These are phyloP conservation scores for Sarcophaga carnaria DNA, from an alignment of 2,888 invertebrate species.

Conservation along the genomic window DNA sequence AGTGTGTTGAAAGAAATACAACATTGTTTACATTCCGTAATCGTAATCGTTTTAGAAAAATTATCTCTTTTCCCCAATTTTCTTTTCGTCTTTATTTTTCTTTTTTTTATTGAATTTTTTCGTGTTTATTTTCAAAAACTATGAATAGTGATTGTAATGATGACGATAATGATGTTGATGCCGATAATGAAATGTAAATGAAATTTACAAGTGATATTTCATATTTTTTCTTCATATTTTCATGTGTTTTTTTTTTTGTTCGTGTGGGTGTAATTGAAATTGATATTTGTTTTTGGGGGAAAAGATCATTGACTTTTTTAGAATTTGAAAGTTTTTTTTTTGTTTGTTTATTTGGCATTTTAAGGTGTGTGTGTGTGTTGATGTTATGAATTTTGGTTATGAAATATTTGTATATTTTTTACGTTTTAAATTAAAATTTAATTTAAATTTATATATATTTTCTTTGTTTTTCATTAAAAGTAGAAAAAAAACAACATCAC, in stretches of 20 bases:
- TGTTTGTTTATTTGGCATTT: too few relatives aligned
- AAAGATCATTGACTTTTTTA: conserved; percentile 50
- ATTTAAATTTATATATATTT: too few relatives aligned
- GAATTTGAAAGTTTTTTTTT: neutral
- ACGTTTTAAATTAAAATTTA: too few relatives aligned
- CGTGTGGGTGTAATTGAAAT: too few relatives aligned
- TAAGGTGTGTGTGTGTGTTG: too few relatives aligned
- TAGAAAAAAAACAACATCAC: too few relatives aligned
- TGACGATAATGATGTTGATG: too few relatives aligned
- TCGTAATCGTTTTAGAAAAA: conserved; percentile 29
- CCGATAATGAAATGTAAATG: neutral
- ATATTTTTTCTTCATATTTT: conserved; percentile 37
- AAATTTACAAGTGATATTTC: conserved; percentile 45
- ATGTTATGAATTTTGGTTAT: too few relatives aligned
- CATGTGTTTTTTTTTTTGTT: neutral
- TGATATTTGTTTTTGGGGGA: neutral
- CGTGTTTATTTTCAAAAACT: neutral
- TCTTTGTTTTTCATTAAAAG: too few relatives aligned
- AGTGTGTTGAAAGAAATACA: conserved; percentile 65
- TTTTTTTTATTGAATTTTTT: neutral
- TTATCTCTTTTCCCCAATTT: neutral
- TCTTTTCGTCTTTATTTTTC: neutral
- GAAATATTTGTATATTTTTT: too few relatives aligned
- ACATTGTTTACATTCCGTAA: conserved; percentile 56
- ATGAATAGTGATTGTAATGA: too few relatives aligned